Evolutionary conservation across 2,888 invertebrate species (phyloP).

Genomic region (Cistogaster globosa): DNA sequence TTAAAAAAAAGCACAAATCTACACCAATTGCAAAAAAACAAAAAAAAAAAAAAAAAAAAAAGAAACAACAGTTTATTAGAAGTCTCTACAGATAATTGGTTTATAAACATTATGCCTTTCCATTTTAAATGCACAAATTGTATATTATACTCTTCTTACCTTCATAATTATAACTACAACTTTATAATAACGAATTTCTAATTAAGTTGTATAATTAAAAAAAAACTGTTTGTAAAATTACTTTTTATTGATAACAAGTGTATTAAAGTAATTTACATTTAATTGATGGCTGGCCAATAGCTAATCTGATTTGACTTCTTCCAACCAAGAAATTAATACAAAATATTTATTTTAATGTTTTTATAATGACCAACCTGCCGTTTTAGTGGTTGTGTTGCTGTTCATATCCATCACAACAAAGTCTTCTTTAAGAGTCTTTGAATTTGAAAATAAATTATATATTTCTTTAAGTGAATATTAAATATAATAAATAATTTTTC

Average conservation of each 20-base stretch:
- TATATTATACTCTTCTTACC: too few relatives aligned
- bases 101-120: too few relatives aligned
- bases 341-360: constrained; percentile 10
- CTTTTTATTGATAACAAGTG: constrained; percentile 21
- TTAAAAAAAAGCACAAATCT: too few relatives aligned
- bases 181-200: constrained; percentile 7
- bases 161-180: not conserved
- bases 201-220: constrained; percentile 28
- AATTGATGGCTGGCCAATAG: not conserved
- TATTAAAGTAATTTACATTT: constrained; percentile 7
- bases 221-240: not conserved
- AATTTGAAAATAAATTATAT: not conserved
- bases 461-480: constrained; percentile 22
- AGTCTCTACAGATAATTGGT: too few relatives aligned
- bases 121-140: too few relatives aligned
- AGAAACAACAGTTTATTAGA: too few relatives aligned
- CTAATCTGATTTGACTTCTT: constrained; percentile 13
- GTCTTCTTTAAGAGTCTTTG: not conserved
- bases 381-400: not conserved
- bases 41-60: too few relatives aligned
- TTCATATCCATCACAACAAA: not conserved
- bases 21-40: too few relatives aligned
- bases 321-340: constrained; percentile 10
- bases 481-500: not conserved
- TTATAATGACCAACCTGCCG: constrained; percentile 19